Evolutionary conservation across 2,113 vertebrate genomes (phyloP).

Genomic region (Chrysemys picta): DNA sequence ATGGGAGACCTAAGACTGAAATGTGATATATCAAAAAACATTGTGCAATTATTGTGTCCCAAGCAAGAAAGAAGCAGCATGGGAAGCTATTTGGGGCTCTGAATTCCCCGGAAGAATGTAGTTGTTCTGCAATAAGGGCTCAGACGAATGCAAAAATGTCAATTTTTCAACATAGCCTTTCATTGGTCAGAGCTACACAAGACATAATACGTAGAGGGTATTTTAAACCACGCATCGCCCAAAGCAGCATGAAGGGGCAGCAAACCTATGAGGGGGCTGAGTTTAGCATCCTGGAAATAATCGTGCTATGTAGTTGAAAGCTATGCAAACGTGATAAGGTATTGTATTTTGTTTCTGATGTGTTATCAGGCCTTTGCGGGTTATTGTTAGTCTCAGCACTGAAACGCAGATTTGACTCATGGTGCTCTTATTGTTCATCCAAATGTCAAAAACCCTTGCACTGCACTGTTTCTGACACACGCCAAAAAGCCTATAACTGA

Average conservation of each 20-base stretch:
- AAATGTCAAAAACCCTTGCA: neutral
- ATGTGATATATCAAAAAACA: neutral
- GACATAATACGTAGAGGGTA: neutral
- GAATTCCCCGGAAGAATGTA: neutral
- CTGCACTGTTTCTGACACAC: neutral
- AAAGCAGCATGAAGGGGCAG: neutral
- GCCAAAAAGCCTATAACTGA: neutral
- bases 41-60: neutral
- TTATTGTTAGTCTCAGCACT: neutral
- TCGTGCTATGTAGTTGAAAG: neutral
- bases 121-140: neutral
- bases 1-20: neutral
- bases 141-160: neutral
- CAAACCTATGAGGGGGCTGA: neutral
- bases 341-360: neutral
- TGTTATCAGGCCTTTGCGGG: neutral
- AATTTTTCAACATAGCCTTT: neutral
- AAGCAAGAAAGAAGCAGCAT: neutral
- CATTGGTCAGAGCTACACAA: neutral
- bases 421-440: neutral
- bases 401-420: neutral
- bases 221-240: rapidly evolving
- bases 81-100: neutral
- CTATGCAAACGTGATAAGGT: neutral
- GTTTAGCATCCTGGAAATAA: neutral